Percentiles rank a stretch among this genome's conserved stretches.
These are phyloP conservation scores for Paradoxurus hermaphroditus DNA, from an alignment of 2,113 vertebrate genomes.

Conservation along the genomic window DNA sequence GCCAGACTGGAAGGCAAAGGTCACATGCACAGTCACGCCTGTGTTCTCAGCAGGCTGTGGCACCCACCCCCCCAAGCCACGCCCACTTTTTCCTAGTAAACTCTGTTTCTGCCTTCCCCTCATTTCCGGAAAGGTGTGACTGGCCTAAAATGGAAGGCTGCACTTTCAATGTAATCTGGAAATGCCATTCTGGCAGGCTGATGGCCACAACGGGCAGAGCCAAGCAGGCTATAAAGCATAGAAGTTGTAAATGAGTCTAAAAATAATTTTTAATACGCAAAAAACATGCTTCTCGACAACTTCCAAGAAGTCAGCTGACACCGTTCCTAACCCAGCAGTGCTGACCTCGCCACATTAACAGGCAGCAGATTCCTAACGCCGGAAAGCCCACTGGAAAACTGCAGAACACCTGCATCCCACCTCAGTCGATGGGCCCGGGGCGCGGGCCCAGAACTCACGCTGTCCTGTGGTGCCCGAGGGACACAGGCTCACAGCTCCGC, in stretches of 20 bases:
- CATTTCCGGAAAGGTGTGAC: constrained; percentile 60
- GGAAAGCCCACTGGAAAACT: not conserved
- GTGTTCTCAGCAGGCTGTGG: constrained; percentile 67
- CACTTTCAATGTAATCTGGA: constrained; percentile 23
- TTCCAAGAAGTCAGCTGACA: not conserved
- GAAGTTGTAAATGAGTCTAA: not conserved
- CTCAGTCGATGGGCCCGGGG: no score
- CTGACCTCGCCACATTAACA: constrained; percentile 26
- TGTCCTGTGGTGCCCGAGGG: no score
- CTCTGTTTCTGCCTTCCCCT: constrained; percentile 66
- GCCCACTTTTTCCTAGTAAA: constrained; percentile 74
- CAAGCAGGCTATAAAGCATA: not conserved
- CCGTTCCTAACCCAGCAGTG: not conserved
- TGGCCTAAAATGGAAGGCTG: not conserved
- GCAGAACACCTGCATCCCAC: not conserved
- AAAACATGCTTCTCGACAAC: not conserved
- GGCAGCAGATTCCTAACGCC: constrained; percentile 14
- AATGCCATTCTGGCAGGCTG: not conserved
- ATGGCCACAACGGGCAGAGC: not conserved
- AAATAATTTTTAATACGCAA: constrained; percentile 3
- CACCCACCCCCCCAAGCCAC: constrained; percentile 53
- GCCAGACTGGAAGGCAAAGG: constrained; percentile 62
- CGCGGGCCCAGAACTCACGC: not conserved
- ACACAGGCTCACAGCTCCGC: no score
- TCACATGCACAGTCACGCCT: constrained; percentile 68